Conservation (phyloP, 1,140 invertebrate species). For the Philotrypesis tridentata region DNA sequence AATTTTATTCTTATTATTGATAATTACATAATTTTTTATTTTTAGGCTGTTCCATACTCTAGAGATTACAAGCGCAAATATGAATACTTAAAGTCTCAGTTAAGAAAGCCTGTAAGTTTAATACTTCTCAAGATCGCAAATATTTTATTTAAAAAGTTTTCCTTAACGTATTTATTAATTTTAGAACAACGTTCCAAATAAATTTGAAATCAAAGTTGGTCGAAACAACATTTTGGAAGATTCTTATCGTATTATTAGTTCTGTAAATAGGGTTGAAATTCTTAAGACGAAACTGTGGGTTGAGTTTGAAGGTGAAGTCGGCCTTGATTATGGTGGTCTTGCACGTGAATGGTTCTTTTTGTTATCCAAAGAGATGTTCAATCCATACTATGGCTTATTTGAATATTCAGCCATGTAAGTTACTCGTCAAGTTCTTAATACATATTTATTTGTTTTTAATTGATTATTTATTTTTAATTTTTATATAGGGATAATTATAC, state of each 20-base stretch:
- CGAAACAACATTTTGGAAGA: slow-evolving; percentile 95
- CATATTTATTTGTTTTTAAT: neutral
- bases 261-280: slow-evolving; percentile 88
- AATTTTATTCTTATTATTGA: neutral
- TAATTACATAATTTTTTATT: neutral
- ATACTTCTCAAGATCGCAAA: neutral
- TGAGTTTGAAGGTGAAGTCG: slow-evolving; percentile 98
- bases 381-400: slow-evolving; percentile 98
- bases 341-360: slow-evolving; percentile 99
- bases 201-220: slow-evolving; percentile 97
- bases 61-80: slow-evolving; percentile 99
- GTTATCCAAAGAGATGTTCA: slow-evolving; percentile 99
- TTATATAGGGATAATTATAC: slow-evolving; percentile 95
- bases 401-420: slow-evolving; percentile 95
- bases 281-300: slow-evolving; percentile 98
- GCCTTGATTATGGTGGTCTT: slow-evolving; percentile 97
- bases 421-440: slow-evolving; percentile 26
- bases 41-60: slow-evolving; percentile 94
- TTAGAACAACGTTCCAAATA: slow-evolving; percentile 96
- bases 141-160: slow-evolving; percentile 9
- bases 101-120: slow-evolving; percentile 92
- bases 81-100: slow-evolving; percentile 96
- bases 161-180: slow-evolving; percentile 52
- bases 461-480: too few relatives aligned
- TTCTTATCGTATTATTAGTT: slow-evolving; percentile 92